Percentiles rank a stretch among this genome's conserved stretches.
phyloP scores from a whole-genome alignment of 2,888 invertebrate species.

The Acanthosepion pharaonis region DNA sequence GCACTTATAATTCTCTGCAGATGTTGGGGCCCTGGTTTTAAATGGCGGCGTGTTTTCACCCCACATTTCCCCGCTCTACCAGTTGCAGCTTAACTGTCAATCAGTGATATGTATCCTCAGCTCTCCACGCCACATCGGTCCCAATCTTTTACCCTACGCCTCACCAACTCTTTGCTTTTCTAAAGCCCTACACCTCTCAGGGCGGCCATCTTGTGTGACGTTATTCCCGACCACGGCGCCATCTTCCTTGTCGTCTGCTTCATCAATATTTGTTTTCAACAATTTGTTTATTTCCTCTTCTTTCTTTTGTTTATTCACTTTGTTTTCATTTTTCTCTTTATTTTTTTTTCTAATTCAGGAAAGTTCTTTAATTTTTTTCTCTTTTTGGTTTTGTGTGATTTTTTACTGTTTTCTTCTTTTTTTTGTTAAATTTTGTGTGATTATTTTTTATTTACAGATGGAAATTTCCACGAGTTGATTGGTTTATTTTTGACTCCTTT shows the following conservation, averaged over 20 bases:
- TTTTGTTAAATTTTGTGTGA: not conserved
- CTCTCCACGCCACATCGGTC: not conserved
- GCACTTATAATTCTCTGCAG: not conserved
- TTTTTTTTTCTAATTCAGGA: not conserved
- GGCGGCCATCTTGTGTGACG: not conserved
- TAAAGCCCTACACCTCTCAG: constrained; percentile 20
- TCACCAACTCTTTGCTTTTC: not conserved
- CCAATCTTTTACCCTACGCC: not conserved
- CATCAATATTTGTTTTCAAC: constrained; percentile 6
- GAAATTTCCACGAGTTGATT: not conserved
- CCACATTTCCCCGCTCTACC: not conserved
- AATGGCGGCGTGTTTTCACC: not conserved
- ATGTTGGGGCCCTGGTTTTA: not conserved
- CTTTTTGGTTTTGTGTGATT: not conserved
- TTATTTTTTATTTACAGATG: constrained; percentile 20
- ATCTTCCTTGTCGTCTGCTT: not conserved
- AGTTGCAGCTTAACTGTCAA: constrained; percentile 20
- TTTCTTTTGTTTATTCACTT: not conserved
- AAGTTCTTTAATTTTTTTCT: too few relatives aligned
- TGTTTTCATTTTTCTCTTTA: not conserved
- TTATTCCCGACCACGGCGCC: not conserved
- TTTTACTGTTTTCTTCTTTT: not conserved
- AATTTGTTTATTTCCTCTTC: not conserved
- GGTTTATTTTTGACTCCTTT: not conserved
- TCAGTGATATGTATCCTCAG: not conserved